These are phyloP conservation scores for Enteromius viviparus DNA, from an alignment of 2,797 vertebrate genomes.

Conservation along the genomic window DNA sequence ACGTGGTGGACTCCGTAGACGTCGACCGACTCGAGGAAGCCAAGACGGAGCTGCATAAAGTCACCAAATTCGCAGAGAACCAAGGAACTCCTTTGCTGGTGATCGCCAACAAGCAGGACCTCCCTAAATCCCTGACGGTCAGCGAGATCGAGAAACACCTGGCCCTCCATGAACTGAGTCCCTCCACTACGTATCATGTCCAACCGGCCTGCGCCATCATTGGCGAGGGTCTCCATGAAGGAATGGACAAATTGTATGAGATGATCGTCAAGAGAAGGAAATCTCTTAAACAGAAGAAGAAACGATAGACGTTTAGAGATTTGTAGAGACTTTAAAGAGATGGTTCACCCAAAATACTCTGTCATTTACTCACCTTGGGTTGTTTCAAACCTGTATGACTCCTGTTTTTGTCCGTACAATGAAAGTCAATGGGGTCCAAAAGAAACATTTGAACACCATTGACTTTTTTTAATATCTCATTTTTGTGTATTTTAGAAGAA, in stretches of 20 bases:
- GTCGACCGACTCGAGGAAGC: conserved; percentile 86
- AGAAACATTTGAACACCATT: not conserved
- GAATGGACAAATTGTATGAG: conserved; percentile 90
- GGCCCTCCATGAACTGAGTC: conserved; percentile 84
- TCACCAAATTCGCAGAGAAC: conserved; percentile 88
- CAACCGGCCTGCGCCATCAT: conserved; percentile 90
- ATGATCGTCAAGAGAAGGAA: conserved; percentile 89
- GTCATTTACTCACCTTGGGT: not conserved
- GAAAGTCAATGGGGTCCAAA: not conserved
- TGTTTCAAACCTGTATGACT: not conserved
- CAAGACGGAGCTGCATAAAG: conserved; percentile 87
- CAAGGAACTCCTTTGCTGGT: conserved; percentile 86
- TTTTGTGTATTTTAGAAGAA: not conserved
- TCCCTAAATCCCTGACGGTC: conserved; percentile 84
- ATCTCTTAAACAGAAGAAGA: conserved; percentile 87
- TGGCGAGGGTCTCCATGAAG: conserved; percentile 87
- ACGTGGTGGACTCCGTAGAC: conserved; percentile 90
- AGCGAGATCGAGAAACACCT: conserved; percentile 86
- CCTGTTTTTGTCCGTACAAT: not conserved
- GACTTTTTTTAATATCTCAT: not conserved
- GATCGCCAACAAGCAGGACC: conserved; percentile 90
- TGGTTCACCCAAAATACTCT: conserved; percentile 10
- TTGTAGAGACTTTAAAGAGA: conserved; percentile 8
- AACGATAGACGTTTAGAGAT: conserved; percentile 71
- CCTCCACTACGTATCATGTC: conserved; percentile 84